Conservation (phyloP, 2,888 invertebrate genomes). For the Cordylochernes scorpioides region DNA sequence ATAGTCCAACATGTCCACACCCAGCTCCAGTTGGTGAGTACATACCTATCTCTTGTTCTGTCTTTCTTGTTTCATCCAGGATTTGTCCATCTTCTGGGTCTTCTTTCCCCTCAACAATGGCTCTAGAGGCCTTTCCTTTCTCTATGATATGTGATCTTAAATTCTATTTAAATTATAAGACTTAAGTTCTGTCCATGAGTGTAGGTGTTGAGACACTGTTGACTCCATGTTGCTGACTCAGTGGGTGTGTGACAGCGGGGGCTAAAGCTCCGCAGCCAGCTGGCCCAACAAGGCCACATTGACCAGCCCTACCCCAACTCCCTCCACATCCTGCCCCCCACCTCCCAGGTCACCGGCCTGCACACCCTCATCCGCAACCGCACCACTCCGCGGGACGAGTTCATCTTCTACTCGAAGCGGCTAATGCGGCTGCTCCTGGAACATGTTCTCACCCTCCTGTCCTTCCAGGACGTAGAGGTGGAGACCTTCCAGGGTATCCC, state of each 20-base stretch:
- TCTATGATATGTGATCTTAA: no score
- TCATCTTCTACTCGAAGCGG: conserved; percentile 94
- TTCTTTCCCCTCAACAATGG: no score
- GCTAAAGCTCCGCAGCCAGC: conserved; percentile 46
- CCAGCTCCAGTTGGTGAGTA: conserved; percentile 44
- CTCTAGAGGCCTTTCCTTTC: no score
- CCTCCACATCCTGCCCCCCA: conserved; percentile 52
- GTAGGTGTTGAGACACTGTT: no score
- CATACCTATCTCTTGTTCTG: no score
- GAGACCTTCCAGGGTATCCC: conserved; percentile 69
- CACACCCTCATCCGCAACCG: conserved; percentile 40
- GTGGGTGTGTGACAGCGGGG: no score
- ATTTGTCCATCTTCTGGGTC: no score
- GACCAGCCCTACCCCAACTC: conserved; percentile 69
- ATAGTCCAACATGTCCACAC: conserved; percentile 94
- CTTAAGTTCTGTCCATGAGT: no score
- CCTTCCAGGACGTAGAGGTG: conserved; percentile 43
- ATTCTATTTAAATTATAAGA: no score
- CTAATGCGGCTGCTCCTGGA: conserved; percentile 87
- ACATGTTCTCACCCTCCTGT: conserved; percentile 70
- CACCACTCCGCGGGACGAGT: conserved; percentile 82
- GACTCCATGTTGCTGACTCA: no score
- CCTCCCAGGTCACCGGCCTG: conserved; percentile 31
- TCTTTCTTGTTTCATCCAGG: no score
- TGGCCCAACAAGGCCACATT: conserved; percentile 52